Evolutionary conservation across 30 jellyfish, hydroid and myxozoan species (phyloP).

Genomic region (Mastigias papua): DNA sequence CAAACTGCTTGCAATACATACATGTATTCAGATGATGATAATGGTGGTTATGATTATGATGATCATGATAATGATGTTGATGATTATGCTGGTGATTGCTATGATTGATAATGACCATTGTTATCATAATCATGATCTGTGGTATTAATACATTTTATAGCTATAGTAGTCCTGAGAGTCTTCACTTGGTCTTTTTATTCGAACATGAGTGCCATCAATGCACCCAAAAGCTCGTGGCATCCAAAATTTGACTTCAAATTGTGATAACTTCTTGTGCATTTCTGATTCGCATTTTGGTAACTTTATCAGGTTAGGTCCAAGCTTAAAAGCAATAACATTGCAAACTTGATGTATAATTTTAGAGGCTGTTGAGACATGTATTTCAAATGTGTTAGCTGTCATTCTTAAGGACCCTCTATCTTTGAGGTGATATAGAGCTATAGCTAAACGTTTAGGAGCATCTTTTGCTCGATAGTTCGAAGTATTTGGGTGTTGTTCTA

Average conservation of each 20-base stretch:
- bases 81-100: too few relatives aligned
- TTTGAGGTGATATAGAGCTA: conserved; percentile 44
- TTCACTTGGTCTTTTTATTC: conserved; percentile 48
- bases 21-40: too few relatives aligned
- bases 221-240: conserved; percentile 75
- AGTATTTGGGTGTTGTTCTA: not conserved
- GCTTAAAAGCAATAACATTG: conserved; percentile 2
- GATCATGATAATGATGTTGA: too few relatives aligned
- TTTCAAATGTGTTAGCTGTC: conserved; percentile 71
- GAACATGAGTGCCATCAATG: conserved; percentile 78
- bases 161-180: conserved; percentile 64
- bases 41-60: too few relatives aligned
- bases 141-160: too few relatives aligned
- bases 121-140: too few relatives aligned
- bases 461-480: not conserved
- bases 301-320: conserved; percentile 28
- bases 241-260: conserved; percentile 58
- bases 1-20: conserved; percentile 63
- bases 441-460: conserved; percentile 38
- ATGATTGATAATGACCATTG: too few relatives aligned
- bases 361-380: conserved; percentile 30
- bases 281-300: conserved; percentile 9
- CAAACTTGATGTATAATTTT: conserved; percentile 48
- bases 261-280: conserved; percentile 8
- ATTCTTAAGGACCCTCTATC: conserved; percentile 70